phyloP scores from a whole-genome alignment of 2,113 vertebrate genomes.

The Sialia sialis region DNA sequence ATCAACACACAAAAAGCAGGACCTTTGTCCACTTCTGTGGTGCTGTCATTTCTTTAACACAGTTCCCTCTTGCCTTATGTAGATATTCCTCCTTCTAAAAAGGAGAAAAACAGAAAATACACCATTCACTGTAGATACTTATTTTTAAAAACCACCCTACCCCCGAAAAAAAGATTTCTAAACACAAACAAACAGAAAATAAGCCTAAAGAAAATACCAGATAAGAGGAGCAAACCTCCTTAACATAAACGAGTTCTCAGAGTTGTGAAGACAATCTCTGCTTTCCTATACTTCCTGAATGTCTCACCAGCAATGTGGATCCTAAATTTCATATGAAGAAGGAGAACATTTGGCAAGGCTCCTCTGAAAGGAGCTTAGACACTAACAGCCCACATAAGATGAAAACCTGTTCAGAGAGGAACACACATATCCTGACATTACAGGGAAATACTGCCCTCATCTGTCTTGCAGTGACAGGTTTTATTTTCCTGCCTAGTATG shows the following conservation, averaged over 20 bases:
- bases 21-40: neutral
- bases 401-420: neutral
- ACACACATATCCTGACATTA: neutral
- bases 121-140: neutral
- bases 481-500: neutral
- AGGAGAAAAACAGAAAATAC: neutral
- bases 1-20: neutral
- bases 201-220: neutral
- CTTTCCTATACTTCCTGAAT: neutral
- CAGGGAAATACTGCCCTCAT: conserved; percentile 40
- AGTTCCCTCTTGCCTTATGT: neutral
- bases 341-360: neutral
- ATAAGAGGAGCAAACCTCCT: neutral
- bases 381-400: neutral
- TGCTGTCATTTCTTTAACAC: fast-evolving
- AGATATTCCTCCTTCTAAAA: neutral
- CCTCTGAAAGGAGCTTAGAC: neutral
- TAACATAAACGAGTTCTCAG: neutral
- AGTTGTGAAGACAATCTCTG: neutral
- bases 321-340: neutral
- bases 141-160: fast-evolving
- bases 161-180: neutral
- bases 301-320: neutral
- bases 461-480: neutral
- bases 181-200: neutral